phyloP scores from a whole-genome alignment of 2,113 vertebrate genomes.

The Saimiri boliviensis region DNA sequence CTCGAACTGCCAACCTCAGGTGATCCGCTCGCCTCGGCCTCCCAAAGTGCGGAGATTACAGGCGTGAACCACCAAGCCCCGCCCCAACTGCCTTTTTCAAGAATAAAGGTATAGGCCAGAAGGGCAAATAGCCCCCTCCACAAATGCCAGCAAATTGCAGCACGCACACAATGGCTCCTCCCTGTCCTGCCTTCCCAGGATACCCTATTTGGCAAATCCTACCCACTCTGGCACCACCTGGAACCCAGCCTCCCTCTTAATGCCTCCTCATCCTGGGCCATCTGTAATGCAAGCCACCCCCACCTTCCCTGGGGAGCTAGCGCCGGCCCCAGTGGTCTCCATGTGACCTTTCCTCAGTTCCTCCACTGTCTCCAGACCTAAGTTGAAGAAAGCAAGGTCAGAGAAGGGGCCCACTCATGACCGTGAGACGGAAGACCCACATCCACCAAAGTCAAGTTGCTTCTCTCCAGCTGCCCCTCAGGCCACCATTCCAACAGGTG shows the following conservation, averaged over 20 bases:
- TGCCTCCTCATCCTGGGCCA: not conserved
- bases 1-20: no score
- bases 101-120: not conserved
- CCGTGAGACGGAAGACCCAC: not conserved
- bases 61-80: no score
- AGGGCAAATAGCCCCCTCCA: not conserved
- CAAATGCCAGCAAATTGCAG: not conserved
- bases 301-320: not conserved
- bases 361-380: not conserved
- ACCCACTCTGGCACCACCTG: not conserved
- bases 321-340: not conserved
- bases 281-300: not conserved
- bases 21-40: no score
- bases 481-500: not conserved
- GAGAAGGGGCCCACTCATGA: not conserved
- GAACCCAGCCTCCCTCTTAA: not conserved
- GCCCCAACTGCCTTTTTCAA: not conserved
- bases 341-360: not conserved
- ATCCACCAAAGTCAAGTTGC: not conserved
- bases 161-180: not conserved
- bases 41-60: no score
- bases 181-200: not conserved
- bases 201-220: not conserved
- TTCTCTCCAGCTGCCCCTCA: not conserved
- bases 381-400: not conserved